A percentile compares a stretch with the other conserved stretches of the same genome.
These are phyloP conservation scores for Vireo griseus DNA, from an alignment of 2,797 vertebrate genomes.

Conservation along the genomic window DNA sequence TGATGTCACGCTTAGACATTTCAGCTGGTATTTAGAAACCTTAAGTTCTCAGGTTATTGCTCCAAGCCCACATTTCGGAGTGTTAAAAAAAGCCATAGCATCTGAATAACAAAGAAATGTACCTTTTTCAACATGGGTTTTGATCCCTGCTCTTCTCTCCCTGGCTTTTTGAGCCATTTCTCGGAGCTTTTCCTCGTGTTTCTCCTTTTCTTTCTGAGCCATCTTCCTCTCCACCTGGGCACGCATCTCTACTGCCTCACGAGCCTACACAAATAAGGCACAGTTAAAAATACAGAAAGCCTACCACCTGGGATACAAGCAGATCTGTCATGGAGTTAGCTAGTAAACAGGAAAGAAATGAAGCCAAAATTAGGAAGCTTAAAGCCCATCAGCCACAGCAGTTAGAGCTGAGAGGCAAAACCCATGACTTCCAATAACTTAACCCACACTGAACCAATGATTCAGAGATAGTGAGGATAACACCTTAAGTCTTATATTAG, in stretches of 20 bases:
- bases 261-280: conserved; percentile 76
- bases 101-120: not conserved
- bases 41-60: not conserved
- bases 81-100: not conserved
- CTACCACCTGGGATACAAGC: not conserved
- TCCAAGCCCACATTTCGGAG: not conserved
- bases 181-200: conserved; percentile 95
- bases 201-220: conserved; percentile 98
- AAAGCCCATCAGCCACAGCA: not conserved
- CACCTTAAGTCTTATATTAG: not conserved
- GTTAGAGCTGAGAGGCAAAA: not conserved
- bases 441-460: not conserved
- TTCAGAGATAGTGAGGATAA: not conserved
- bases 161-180: conserved; percentile 95
- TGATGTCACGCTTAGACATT: not conserved
- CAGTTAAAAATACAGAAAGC: not conserved
- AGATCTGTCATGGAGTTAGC: not conserved
- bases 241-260: conserved; percentile 98
- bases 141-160: conserved; percentile 96
- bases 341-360: not conserved
- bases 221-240: conserved; percentile 99
- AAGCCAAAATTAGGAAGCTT: not conserved
- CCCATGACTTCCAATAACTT: not conserved
- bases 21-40: not conserved
- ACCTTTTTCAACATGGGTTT: conserved; percentile 97